Percentiles rank a stretch among this genome's conserved stretches.
These are phyloP conservation scores for Calosoma granatense DNA, from an alignment of 1,140 invertebrate species.

Conservation along the genomic window DNA sequence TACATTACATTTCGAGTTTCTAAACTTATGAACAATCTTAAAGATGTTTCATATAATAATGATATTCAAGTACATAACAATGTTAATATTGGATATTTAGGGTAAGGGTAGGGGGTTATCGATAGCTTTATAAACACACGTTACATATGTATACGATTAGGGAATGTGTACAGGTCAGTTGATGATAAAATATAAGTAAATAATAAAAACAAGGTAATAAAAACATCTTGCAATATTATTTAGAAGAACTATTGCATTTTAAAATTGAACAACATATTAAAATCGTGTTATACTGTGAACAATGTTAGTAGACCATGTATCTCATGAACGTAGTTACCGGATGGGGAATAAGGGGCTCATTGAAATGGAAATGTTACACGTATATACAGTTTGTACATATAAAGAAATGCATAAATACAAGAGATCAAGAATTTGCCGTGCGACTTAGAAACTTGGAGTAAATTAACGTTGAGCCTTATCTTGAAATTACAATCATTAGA, in stretches of 20 bases:
- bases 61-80: constrained; percentile 4
- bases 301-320: too few relatives aligned
- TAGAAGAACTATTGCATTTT: too few relatives aligned
- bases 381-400: constrained; percentile 2
- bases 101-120: too few relatives aligned
- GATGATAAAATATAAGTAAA: neutral
- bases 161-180: neutral
- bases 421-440: neutral
- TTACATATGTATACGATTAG: neutral
- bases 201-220: too few relatives aligned
- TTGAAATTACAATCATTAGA: too few relatives aligned
- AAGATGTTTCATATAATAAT: neutral
- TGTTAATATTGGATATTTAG: neutral
- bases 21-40: constrained; percentile 3
- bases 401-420: constrained; percentile 6
- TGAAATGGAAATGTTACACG: neutral
- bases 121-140: constrained; percentile 4
- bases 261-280: too few relatives aligned
- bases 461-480: too few relatives aligned
- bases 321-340: neutral
- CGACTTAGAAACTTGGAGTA: too few relatives aligned
- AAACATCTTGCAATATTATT: too few relatives aligned
- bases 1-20: neutral
- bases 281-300: too few relatives aligned
- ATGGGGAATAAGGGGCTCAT: neutral